Base-by-base conservation (phyloP, 2,797 vertebrate species). In the Chelonia mydas region DNA sequence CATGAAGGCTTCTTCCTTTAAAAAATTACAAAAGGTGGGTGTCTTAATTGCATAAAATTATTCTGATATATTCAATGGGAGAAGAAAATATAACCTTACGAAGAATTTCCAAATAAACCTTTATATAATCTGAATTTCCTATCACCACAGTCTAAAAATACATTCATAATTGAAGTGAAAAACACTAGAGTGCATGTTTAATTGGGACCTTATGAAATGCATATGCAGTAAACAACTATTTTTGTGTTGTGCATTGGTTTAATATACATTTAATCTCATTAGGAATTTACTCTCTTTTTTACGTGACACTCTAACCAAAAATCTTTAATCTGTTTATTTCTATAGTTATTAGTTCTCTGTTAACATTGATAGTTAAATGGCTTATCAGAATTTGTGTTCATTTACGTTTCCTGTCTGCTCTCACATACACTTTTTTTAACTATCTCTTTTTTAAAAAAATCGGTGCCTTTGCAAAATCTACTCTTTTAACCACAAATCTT, bases 1-100 rank as follows among this genome's bases (percentile, higher is more conserved):
- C 90, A 99, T 99, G 99, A 99, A 99, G 97, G 99, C 99, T 0
- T 99, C 99, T 59, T 99, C 99, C 1, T 99, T 99, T 97, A 99
- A 99, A 98, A 99, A 99, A 94, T 84, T 99, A 94, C 99, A 99
- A 95, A 99, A 99, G 99, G 99, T 99, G 96, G 96, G 97, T 54
- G 1, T 81, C 53, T 93, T 89, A n/a, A 0, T 80, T 50, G 11
- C 33, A 81, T 7, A 87, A 25, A 85, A 84, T 27, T 79, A 6
- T 12, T 87, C 25, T 47, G 12, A 31, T 45, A 28, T 47, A 28
- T 47, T 77, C 13, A 77, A 2, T 49, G 27, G 31, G 13, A 27
- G 27, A 49, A 15, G 25, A 77, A 31, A 49, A 77, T 49, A 28
- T 9, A 28, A 49, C 8, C 4, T 77, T 28, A 28, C 9, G 27